These are phyloP conservation scores for Theodoxus fluviatilis DNA, from an alignment of 2,888 invertebrate species.

Conservation along the genomic window DNA sequence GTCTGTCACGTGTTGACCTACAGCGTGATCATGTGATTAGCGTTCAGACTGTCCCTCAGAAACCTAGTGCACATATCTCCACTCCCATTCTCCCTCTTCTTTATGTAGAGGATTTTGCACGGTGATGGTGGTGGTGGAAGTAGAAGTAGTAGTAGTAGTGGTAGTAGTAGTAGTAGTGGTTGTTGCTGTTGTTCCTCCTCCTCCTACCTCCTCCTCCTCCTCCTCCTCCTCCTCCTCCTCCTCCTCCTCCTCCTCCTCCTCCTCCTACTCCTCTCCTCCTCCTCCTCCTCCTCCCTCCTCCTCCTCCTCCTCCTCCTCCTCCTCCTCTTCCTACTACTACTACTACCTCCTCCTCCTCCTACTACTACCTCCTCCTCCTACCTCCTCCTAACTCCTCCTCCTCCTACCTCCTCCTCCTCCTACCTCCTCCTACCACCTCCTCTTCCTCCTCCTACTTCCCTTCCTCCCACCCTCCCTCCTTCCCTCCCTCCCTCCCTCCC, in stretches of 20 bases:
- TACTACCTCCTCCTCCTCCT: neutral
- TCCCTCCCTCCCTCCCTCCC: neutral
- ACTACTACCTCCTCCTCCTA: neutral
- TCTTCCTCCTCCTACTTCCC: neutral
- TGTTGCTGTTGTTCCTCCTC: neutral
- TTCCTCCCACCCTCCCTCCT: neutral
- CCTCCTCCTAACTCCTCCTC: neutral
- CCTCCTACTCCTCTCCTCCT: neutral
- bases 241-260: neutral
- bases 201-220: neutral
- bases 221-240: neutral
- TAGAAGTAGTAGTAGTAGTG: too few species aligned
- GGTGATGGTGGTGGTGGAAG: too few species aligned
- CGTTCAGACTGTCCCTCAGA: too few species aligned
- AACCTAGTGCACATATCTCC: too few species aligned
- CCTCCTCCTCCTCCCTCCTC: neutral
- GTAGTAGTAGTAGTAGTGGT: too few species aligned
- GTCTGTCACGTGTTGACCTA: too few species aligned
- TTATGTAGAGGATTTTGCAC: too few species aligned
- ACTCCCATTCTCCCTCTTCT: too few species aligned
- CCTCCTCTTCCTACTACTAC: neutral
- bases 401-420: neutral
- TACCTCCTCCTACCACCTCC: neutral
- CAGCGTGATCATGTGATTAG: too few species aligned
- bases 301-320: neutral